Percentiles rank a stretch among this genome's conserved stretches.
These are phyloP conservation scores for Sarcophaga carnaria DNA, from an alignment of 2,888 invertebrate species.

Conservation along the genomic window DNA sequence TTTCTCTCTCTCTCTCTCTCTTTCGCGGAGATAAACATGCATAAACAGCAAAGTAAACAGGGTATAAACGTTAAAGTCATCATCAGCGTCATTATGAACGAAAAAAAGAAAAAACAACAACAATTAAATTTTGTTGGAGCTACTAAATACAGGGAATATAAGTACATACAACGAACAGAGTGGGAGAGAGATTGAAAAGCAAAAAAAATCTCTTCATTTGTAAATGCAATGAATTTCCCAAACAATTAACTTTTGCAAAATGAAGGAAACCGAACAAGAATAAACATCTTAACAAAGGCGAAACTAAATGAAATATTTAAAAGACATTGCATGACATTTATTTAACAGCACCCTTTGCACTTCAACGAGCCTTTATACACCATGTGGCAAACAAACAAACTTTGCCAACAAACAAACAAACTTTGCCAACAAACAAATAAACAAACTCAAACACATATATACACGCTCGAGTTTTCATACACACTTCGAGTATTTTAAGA, in stretches of 20 bases:
- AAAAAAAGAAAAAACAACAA: conserved; percentile 24
- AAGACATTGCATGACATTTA: conserved; percentile 41
- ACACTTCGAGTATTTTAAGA: neutral
- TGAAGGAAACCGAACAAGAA: conserved; percentile 49
- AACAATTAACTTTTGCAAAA: conserved; percentile 66
- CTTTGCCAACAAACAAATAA: conserved; percentile 34
- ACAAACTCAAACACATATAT: too few species aligned
- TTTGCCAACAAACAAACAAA: conserved; percentile 42
- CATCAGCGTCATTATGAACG: neutral
- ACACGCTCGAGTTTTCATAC: neutral
- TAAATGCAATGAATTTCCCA: conserved; percentile 70
- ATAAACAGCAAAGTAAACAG: conserved; percentile 11
- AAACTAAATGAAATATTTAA: conserved; percentile 57
- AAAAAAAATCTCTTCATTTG: conserved; percentile 63
- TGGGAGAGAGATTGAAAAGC: too few species aligned
- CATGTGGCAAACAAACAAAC: conserved; percentile 23
- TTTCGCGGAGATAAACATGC: neutral
- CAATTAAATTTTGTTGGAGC: conserved; percentile 6
- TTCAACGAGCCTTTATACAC: neutral
- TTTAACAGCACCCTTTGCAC: neutral
- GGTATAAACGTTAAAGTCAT: conserved; percentile 48
- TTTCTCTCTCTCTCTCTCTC: too few species aligned
- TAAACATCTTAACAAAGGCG: conserved; percentile 40
- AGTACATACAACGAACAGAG: too few species aligned
- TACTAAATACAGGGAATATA: too few species aligned